Percentiles rank a stretch among this genome's conserved stretches.
Evolutionary conservation across 2,797 vertebrate species (phyloP).

Genomic region (Taenioides sp.): DNA sequence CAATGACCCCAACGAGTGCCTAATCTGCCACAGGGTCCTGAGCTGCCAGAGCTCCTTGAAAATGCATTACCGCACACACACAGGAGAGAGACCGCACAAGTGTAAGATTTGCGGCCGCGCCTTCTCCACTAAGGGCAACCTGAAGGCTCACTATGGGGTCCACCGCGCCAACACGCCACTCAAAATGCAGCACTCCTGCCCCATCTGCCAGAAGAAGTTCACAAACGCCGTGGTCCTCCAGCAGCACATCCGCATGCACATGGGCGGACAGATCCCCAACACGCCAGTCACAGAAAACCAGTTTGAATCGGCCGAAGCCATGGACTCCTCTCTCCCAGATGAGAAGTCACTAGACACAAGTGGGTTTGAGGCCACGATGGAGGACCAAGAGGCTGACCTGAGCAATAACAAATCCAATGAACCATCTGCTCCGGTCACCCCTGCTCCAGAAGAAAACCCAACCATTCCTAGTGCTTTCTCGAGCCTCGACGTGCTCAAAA

Average conservation of each 20-base stretch:
- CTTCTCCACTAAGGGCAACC: slow-evolving; percentile 97
- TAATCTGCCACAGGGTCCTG: slow-evolving; percentile 92
- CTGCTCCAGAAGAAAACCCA: slow-evolving; percentile 56
- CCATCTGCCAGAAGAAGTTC: slow-evolving; percentile 99
- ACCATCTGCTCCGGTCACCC: slow-evolving; percentile 61
- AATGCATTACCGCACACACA: slow-evolving; percentile 99
- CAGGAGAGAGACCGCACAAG: slow-evolving; percentile 94
- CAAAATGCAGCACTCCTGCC: slow-evolving; percentile 96
- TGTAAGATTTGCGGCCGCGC: slow-evolving; percentile 96
- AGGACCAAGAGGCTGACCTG: slow-evolving; percentile 79
- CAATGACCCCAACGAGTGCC: slow-evolving; percentile 90
- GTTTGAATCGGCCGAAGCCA: slow-evolving; percentile 74
- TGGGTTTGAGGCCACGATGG: slow-evolving; percentile 70
- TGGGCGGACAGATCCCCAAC: slow-evolving; percentile 97
- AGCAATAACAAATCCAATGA: slow-evolving; percentile 69
- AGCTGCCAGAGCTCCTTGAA: slow-evolving; percentile 98
- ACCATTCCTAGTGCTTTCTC: slow-evolving; percentile 67
- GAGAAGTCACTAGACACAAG: slow-evolving; percentile 75
- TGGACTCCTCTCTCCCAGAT: slow-evolving; percentile 61
- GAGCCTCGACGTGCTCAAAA: slow-evolving; percentile 80
- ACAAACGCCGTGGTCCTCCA: slow-evolving; percentile 95
- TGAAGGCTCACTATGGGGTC: slow-evolving; percentile 96
- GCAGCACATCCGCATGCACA: slow-evolving; percentile 99
- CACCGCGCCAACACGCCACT: slow-evolving; percentile 88
- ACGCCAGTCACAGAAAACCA: slow-evolving; percentile 84